These are phyloP conservation scores for Brienomyrus brachyistius DNA, from an alignment of 2,113 vertebrate genomes.

Conservation along the genomic window DNA sequence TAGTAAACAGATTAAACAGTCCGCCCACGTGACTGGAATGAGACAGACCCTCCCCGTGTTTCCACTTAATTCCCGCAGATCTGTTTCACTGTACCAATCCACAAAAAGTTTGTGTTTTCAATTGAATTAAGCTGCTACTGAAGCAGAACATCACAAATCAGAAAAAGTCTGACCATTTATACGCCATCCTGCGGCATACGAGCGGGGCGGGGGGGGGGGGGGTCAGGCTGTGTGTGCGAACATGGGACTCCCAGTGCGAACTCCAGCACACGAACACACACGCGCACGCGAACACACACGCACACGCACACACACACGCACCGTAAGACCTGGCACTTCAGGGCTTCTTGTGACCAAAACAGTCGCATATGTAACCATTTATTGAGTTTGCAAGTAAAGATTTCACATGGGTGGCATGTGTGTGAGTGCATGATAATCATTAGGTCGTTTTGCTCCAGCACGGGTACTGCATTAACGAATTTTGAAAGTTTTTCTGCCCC, in stretches of 20 bases:
- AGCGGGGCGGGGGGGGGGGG: not conserved
- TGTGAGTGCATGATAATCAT: not conserved
- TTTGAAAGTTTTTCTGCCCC: not conserved
- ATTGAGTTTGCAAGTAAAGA: not conserved
- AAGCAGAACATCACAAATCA: constrained; percentile 19
- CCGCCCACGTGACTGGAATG: constrained; percentile 35
- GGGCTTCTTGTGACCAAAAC: not conserved
- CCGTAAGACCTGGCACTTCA: no score
- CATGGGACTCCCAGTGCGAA: no score
- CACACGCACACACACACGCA: not conserved
- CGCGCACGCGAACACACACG: not conserved
- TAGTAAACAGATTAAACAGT: constrained; percentile 43
- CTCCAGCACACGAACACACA: no score
- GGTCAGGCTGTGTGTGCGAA: no score
- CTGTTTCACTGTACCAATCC: constrained; percentile 30
- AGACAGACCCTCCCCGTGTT: constrained; percentile 39
- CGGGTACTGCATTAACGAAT: not conserved
- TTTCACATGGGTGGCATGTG: not conserved
- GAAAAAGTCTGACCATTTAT: not conserved
- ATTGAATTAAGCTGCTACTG: constrained; percentile 24
- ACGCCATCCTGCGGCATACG: not conserved
- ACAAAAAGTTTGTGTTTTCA: constrained; percentile 28
- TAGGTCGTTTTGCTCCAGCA: not conserved
- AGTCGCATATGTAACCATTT: not conserved
- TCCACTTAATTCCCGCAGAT: constrained; percentile 43